phyloP scores from a whole-genome alignment of 2,888 invertebrate species.

The Himalopsyche tibetana region DNA sequence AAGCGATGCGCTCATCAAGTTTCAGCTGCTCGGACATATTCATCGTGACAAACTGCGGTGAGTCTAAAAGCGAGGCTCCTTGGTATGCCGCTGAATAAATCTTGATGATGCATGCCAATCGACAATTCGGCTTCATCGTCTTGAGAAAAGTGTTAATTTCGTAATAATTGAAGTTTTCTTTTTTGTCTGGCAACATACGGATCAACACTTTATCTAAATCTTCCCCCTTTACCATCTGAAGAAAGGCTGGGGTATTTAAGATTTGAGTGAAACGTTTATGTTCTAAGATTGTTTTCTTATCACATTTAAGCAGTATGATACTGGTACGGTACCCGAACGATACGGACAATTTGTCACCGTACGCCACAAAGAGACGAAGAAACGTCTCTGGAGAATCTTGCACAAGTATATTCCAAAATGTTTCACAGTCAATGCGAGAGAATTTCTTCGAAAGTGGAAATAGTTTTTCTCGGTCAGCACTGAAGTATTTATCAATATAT shows the following conservation, averaged over 20 bases:
- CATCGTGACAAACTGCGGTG: slow-evolving; percentile 45
- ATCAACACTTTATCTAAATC: slow-evolving; percentile 53
- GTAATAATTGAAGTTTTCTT: slow-evolving; percentile 46
- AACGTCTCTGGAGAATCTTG: slow-evolving; percentile 54
- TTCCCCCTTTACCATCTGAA: slow-evolving; percentile 56
- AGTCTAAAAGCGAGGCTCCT: slow-evolving; percentile 52
- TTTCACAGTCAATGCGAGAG: slow-evolving; percentile 15
- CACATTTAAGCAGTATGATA: slow-evolving; percentile 8
- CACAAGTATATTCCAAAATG: slow-evolving; percentile 42
- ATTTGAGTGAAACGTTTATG: not conserved
- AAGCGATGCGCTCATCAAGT: slow-evolving; percentile 46
- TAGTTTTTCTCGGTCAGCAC: not conserved
- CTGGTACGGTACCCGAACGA: slow-evolving; percentile 52
- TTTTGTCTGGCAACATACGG: slow-evolving; percentile 23
- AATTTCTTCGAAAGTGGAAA: not conserved
- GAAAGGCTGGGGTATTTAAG: not conserved
- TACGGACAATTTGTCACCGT: not conserved
- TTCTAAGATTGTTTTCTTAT: slow-evolving; percentile 16
- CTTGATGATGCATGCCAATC: slow-evolving; percentile 50
- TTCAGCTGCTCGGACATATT: slow-evolving; percentile 47
- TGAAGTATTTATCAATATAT: slow-evolving; percentile 67
- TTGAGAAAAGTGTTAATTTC: not conserved
- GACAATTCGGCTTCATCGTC: slow-evolving; percentile 47
- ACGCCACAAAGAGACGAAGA: slow-evolving; percentile 45
- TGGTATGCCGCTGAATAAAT: slow-evolving; percentile 57